Percentiles rank a stretch among this genome's conserved stretches.
These are phyloP conservation scores for Glaucidium brasilianum DNA, from an alignment of 2,113 vertebrate genomes.

Conservation along the genomic window DNA sequence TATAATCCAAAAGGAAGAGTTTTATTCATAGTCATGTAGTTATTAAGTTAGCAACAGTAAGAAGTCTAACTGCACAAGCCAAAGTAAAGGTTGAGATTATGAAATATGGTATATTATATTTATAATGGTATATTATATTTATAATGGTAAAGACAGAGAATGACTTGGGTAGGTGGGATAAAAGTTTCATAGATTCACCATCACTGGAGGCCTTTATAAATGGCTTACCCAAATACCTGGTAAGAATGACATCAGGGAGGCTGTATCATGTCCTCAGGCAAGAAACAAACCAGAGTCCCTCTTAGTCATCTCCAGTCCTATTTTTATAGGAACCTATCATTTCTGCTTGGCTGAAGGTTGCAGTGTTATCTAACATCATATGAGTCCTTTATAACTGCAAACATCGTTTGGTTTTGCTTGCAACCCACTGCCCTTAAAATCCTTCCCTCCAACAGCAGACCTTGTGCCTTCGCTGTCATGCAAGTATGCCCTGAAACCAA, in stretches of 20 bases:
- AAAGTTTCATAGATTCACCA: not conserved
- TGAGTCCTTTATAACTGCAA: not conserved
- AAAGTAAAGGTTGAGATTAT: not conserved
- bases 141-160: not conserved
- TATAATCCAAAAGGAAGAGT: not conserved
- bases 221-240: not conserved
- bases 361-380: not conserved
- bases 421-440: not conserved
- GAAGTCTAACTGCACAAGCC: not conserved
- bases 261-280: not conserved
- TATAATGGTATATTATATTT: too few species aligned
- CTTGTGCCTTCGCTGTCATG: not conserved
- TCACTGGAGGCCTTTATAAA: not conserved
- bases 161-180: not conserved
- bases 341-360: slow-evolving; percentile 28
- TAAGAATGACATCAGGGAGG: not conserved
- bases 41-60: not conserved
- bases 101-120: too few species aligned
- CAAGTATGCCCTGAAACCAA: not conserved
- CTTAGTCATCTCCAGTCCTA: not conserved
- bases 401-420: not conserved
- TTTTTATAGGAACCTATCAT: slow-evolving; percentile 12
- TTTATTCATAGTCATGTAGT: not conserved
- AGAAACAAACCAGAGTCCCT: not conserved
- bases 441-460: not conserved